Base-by-base conservation (phyloP, 92 coral and sea anemone species). In the Palythoa heliodiscus region DNA sequence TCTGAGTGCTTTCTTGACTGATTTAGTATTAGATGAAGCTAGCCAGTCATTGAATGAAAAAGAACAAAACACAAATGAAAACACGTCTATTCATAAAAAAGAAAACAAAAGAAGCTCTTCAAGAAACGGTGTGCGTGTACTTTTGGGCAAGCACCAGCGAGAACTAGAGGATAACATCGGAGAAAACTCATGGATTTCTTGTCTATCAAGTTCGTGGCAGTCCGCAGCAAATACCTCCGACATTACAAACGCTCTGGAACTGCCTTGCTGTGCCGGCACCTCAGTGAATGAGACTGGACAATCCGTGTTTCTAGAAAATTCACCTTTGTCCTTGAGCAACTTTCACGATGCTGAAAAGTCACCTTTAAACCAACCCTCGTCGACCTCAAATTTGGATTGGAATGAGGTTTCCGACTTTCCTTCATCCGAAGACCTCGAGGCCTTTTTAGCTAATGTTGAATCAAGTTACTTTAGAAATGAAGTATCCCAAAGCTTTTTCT, bases 351-450 rank as follows among this genome's bases (percentile, higher is more conserved):
- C 39, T 25, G 38, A 73, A 47, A 16, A 64, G 2, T 14, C 22
- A 4, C 73, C 25, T 2, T 29, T 40, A n/a, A 43, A 43, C 20
- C 52, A 53, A 10, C 66, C 25, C 25, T 24, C 25, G 60, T 67
- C 84, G 39, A 23, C 20, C 43, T 23, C 23, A 8, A 13, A 22
- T 19, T 9, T 43, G 40, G 73, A 23, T 9, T 0, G 24, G 5
- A 25, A 43, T 29, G 86, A 86, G 17, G 77, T 86, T 23, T 64
- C 84, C 1, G 94, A 91, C 71, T 87, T 91, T 67, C 94, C 89
- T 5, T 88, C 95, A 48, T 90, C 91, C 2, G 95, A 92, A 71
- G 93, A 92, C 71, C 84, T 92, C 70, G 89, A 90, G 50, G 93
- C 83, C 3, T 90, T 92, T 71, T 85, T 90, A 76, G 91, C 93